phyloP scores from a whole-genome alignment of 2,888 invertebrate species.

The Liopterus haemorrhoidalis region DNA sequence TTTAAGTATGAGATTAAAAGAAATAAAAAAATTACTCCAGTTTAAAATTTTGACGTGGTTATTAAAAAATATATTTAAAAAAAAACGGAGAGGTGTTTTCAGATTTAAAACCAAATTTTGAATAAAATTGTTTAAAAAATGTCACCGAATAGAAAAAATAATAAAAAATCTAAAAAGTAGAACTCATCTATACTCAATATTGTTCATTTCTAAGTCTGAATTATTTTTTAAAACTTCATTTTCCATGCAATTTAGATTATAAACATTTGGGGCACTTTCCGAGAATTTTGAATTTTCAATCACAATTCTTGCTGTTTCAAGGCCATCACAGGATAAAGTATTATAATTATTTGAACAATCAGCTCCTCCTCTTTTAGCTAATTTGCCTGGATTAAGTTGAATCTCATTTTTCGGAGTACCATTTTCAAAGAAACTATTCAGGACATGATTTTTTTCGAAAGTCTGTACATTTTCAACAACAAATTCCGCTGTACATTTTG shows the following conservation, averaged over 20 bases:
- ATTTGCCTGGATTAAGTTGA: too few species aligned
- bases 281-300: conserved; percentile 10
- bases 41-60: too few species aligned
- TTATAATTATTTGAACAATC: conserved; percentile 1
- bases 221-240: conserved; percentile 26
- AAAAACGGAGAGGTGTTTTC: too few species aligned
- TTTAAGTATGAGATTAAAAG: too few species aligned
- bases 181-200: conserved; percentile 40
- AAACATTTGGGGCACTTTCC: conserved; percentile 18
- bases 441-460: conserved; percentile 45
- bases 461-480: conserved; percentile 49
- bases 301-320: conserved; percentile 9
- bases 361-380: too few species aligned
- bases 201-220: conserved; percentile 38
- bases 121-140: too few species aligned
- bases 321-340: conserved; percentile 18
- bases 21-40: too few species aligned
- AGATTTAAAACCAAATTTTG: too few species aligned
- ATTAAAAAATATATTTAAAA: too few species aligned
- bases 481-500: conserved; percentile 48
- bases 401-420: conserved; percentile 4
- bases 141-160: conserved; percentile 11
- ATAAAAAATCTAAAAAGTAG: conserved; percentile 24
- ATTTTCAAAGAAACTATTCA: conserved; percentile 47
- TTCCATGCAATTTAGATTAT: conserved; percentile 25